Evolutionary conservation across 2,113 vertebrate species (phyloP).

Genomic region (Colius striatus): DNA sequence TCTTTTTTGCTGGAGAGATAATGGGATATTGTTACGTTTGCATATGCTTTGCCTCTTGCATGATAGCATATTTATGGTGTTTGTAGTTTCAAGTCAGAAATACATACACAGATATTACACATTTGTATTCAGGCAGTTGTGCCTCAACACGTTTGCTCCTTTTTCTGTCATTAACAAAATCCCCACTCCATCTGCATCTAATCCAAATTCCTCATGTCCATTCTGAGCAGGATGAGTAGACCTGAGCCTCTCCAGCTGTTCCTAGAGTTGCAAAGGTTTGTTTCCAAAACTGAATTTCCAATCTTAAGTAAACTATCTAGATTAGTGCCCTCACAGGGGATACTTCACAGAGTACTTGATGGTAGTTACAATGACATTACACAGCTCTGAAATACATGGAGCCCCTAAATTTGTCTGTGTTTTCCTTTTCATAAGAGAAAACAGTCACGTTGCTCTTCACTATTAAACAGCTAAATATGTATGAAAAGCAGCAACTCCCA

Average conservation of each 20-base stretch:
- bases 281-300: slow-evolving; percentile 37
- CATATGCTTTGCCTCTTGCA: slow-evolving; percentile 19
- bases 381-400: not conserved
- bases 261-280: not conserved
- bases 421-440: slow-evolving; percentile 33
- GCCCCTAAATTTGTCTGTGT: not conserved
- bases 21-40: not conserved
- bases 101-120: slow-evolving; percentile 4
- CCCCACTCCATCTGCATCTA: slow-evolving; percentile 63
- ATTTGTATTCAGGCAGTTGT: slow-evolving; percentile 20
- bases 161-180: slow-evolving; percentile 57
- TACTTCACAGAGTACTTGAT: not conserved
- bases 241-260: slow-evolving; percentile 63
- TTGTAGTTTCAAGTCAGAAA: slow-evolving; percentile 44
- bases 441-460: not conserved
- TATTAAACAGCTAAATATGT: not conserved
- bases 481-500: not conserved
- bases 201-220: slow-evolving; percentile 56
- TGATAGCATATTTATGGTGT: slow-evolving; percentile 31
- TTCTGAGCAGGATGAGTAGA: slow-evolving; percentile 43
- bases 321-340: not conserved
- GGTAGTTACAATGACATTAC: not conserved
- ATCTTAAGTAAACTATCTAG: not conserved
- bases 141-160: slow-evolving; percentile 48
- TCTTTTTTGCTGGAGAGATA: slow-evolving; percentile 57